A percentile compares a stretch with the other conserved stretches of the same genome.
These are phyloP conservation scores for Acanthaster planci DNA, from an alignment of 35 echinoderm and acorn worm species.

Conservation along the genomic window DNA sequence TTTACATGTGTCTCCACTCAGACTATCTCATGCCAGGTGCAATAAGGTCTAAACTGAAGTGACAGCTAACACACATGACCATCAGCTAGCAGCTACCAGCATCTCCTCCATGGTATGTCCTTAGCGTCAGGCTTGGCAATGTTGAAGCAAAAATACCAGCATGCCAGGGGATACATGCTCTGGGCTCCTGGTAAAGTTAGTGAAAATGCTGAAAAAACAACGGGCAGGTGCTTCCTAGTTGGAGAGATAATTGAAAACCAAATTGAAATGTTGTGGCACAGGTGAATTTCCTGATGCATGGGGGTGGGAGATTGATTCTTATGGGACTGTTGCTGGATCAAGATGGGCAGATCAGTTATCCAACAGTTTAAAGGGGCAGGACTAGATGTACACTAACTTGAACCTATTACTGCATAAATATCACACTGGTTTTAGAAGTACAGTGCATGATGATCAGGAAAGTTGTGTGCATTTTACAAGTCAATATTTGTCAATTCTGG, in stretches of 20 bases:
- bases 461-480: too few relatives aligned
- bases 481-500: too few relatives aligned
- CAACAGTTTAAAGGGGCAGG: too few relatives aligned
- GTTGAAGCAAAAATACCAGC: slow-evolving; percentile 7
- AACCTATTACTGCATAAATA: too few relatives aligned
- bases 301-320: slow-evolving; percentile 19
- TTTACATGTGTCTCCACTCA: not conserved
- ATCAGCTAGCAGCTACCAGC: not conserved
- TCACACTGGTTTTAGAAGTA: too few relatives aligned
- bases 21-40: slow-evolving; percentile 17
- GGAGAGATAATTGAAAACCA: slow-evolving; percentile 26
- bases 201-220: slow-evolving; percentile 27
- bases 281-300: slow-evolving; percentile 25
- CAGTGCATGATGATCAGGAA: too few relatives aligned
- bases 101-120: not conserved
- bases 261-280: slow-evolving; percentile 27
- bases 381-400: too few relatives aligned
- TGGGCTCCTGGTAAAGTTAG: not conserved
- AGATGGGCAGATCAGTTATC: not conserved
- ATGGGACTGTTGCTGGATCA: slow-evolving; percentile 9
- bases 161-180: not conserved
- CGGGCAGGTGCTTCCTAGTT: slow-evolving; percentile 19
- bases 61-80: not conserved
- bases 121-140: not conserved
- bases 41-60: slow-evolving; percentile 23